Conservation (phyloP, 2,888 invertebrate species). For the Yponomeuta evonymella region DNA sequence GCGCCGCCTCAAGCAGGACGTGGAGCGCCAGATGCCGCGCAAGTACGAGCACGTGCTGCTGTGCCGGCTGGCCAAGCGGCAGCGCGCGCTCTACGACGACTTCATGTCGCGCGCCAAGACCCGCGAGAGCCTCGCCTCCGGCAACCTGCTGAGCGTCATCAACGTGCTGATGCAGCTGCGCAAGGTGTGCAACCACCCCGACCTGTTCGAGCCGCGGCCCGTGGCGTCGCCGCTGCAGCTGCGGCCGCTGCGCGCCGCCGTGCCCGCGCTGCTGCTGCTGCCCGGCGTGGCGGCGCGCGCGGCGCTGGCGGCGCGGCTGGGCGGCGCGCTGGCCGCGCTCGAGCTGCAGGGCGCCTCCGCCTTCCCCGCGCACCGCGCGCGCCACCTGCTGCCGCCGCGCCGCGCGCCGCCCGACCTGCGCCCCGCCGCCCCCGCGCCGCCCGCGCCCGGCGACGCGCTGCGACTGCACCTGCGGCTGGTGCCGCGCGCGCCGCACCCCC, state of each 20-base stretch:
- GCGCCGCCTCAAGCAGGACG: slow-evolving; percentile 93
- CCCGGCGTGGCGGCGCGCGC: slow-evolving; percentile 82
- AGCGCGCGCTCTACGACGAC: slow-evolving; percentile 98
- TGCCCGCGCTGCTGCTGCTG: slow-evolving; percentile 85
- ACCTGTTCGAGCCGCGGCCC: slow-evolving; percentile 97
- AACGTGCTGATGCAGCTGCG: slow-evolving; percentile 98
- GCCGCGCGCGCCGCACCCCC: slow-evolving; percentile 29
- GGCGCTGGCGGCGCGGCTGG: slow-evolving; percentile 83
- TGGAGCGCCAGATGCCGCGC: slow-evolving; percentile 96
- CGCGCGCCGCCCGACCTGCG: slow-evolving; percentile 83
- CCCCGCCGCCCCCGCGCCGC: slow-evolving; percentile 62
- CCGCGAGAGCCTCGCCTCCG: slow-evolving; percentile 92
- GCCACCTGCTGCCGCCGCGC: slow-evolving; percentile 82
- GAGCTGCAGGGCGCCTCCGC: slow-evolving; percentile 85
- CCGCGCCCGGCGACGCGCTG: slow-evolving; percentile 35
- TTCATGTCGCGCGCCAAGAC: slow-evolving; percentile 98
- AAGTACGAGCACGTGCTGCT: slow-evolving; percentile 97
- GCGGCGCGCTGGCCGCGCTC: slow-evolving; percentile 79
- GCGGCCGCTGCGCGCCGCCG: slow-evolving; percentile 82
- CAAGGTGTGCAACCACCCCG: slow-evolving; percentile 98
- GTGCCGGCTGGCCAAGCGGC: slow-evolving; percentile 96
- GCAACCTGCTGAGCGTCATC: slow-evolving; percentile 95
- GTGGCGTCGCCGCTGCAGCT: slow-evolving; percentile 95
- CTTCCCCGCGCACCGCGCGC: slow-evolving; percentile 89
- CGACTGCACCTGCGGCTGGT: slow-evolving; percentile 23